A percentile compares a stretch with the other conserved stretches of the same genome.
These are phyloP conservation scores for Notolepis coatsorum DNA, from an alignment of 2,797 vertebrate genomes.

Conservation along the genomic window DNA sequence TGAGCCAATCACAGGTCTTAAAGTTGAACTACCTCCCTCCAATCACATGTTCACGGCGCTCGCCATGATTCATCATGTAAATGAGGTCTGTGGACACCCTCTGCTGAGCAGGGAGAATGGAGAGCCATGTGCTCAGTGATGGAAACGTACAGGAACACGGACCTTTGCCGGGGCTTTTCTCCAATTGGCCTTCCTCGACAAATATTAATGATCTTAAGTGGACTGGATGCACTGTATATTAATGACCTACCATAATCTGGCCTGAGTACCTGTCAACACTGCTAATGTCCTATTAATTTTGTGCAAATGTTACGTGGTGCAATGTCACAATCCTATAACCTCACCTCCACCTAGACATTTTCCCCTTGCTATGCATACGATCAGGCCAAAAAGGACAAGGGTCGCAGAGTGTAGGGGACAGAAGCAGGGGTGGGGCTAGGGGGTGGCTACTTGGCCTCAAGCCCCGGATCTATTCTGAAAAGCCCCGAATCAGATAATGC, in stretches of 20 bases:
- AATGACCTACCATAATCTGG: background rate
- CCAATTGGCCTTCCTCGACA: conserved; percentile 1
- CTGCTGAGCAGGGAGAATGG: conserved; percentile 35
- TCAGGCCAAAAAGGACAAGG: too few relatives aligned
- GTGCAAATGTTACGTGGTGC: conserved; percentile 5
- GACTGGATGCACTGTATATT: conserved; percentile 9
- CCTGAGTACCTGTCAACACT: conserved; percentile 3
- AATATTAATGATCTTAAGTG: conserved; percentile 31
- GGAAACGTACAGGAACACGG: conserved; percentile 17
- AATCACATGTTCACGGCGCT: background rate
- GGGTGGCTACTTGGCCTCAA: too few relatives aligned
- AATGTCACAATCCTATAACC: conserved; percentile 7
- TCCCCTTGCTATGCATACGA: background rate
- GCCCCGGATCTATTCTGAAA: too few relatives aligned
- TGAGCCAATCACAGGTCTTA: background rate
- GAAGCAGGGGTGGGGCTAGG: too few relatives aligned
- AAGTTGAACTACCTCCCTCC: background rate
- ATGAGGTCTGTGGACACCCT: conserved; percentile 5
- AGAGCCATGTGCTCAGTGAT: conserved; percentile 20
- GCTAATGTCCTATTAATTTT: conserved; percentile 9
- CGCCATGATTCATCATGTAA: conserved; percentile 35
- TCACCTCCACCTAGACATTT: background rate
- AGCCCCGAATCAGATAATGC: too few relatives aligned
- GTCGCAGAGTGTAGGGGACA: background rate
- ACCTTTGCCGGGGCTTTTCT: background rate